phyloP scores from a whole-genome alignment of 2,797 vertebrate species.

The Diglossa cyanea region DNA sequence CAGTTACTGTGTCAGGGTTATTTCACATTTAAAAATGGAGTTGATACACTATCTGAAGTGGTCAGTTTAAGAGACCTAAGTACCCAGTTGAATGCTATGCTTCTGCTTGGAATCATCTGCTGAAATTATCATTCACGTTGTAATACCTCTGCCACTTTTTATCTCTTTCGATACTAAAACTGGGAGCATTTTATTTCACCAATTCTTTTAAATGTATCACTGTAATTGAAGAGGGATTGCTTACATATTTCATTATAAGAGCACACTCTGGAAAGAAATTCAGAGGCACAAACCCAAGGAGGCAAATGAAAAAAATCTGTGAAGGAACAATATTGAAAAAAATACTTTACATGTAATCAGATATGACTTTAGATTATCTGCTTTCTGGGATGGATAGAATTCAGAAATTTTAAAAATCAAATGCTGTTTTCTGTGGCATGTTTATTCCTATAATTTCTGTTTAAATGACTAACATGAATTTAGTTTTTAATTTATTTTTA shows the following conservation, averaged over 20 bases:
- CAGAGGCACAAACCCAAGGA: neutral
- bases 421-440: neutral
- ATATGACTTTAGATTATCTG: neutral
- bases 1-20: neutral
- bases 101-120: neutral
- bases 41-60: neutral
- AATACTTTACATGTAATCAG: neutral
- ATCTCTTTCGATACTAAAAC: neutral
- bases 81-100: neutral
- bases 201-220: neutral
- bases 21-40: neutral
- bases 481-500: neutral
- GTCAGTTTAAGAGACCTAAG: neutral
- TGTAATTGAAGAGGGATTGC: neutral
- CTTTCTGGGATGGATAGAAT: neutral
- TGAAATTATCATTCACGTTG: neutral
- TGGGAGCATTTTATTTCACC: neutral
- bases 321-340: neutral
- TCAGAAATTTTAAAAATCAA: neutral
- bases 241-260: neutral
- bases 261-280: neutral
- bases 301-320: neutral
- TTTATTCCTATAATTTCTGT: neutral
- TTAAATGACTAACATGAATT: neutral
- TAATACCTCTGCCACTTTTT: neutral